Conservation (phyloP, 2,113 vertebrate genomes). For the Cettia cetti region DNA sequence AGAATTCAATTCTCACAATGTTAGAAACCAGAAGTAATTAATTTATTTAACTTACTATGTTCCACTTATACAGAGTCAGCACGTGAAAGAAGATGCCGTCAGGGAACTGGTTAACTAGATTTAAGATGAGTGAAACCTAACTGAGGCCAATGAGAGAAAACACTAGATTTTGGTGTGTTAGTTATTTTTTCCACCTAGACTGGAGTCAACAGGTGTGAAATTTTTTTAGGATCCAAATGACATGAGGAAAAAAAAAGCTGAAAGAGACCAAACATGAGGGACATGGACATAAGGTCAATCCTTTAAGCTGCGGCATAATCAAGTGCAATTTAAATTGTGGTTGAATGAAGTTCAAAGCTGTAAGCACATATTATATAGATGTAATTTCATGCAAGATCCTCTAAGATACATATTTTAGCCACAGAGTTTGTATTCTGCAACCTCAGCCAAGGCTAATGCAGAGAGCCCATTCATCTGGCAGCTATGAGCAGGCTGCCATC, state of each 20-base stretch:
- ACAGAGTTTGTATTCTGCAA: neutral
- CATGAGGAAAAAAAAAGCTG: neutral
- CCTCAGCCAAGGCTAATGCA: neutral
- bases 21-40: neutral
- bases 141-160: neutral
- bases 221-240: neutral
- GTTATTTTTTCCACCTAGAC: neutral
- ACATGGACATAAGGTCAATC: neutral
- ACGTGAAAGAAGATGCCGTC: neutral
- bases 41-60: neutral
- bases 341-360: neutral
- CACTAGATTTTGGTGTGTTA: neutral
- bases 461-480: neutral
- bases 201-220: neutral
- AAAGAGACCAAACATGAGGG: neutral
- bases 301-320: neutral
- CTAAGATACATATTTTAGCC: neutral
- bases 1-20: neutral
- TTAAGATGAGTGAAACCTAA: neutral
- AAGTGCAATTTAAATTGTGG: neutral
- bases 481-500: neutral
- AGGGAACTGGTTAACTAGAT: neutral
- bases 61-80: neutral
- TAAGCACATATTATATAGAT: neutral
- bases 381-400: neutral